Percentiles rank a stretch among this genome's conserved stretches.
Conservation (phyloP, 2,113 vertebrate species). For the Baryphthengus martii region DNA sequence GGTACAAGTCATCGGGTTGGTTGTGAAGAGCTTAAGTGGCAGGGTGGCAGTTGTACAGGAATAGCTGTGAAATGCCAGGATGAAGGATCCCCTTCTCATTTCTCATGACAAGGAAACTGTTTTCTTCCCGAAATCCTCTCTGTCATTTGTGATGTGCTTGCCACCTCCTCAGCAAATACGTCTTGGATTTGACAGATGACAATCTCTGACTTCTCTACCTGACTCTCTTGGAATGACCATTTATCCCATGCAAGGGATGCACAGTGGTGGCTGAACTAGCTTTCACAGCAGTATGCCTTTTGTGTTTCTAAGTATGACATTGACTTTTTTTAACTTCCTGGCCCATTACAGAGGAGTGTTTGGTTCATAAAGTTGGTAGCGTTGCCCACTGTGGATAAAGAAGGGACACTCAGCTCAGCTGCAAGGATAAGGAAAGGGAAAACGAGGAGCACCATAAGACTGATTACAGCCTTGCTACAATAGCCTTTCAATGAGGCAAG, state of each 20-base stretch:
- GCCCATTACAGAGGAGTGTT: neutral
- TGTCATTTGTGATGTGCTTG: accelerated
- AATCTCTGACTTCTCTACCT: neutral
- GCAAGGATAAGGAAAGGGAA: neutral
- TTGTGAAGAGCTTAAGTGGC: neutral
- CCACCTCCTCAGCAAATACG: neutral
- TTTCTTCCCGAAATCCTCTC: neutral
- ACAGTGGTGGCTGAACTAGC: neutral
- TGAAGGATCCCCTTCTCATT: neutral
- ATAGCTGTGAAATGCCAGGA: neutral
- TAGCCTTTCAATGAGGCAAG: neutral
- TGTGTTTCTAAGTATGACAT: neutral
- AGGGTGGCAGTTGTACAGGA: neutral
- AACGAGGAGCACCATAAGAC: neutral
- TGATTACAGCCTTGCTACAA: neutral
- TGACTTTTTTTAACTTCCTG: neutral
- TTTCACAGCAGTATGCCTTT: neutral
- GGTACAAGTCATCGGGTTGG: accelerated
- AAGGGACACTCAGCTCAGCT: neutral
- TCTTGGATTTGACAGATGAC: neutral
- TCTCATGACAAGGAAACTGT: neutral
- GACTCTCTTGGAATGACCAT: neutral
- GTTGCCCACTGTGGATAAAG: neutral
- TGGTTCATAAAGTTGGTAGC: neutral
- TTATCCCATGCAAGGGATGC: neutral